phyloP scores from a whole-genome alignment of 1,140 invertebrate genomes.

The Rhizoglyphus robini region DNA sequence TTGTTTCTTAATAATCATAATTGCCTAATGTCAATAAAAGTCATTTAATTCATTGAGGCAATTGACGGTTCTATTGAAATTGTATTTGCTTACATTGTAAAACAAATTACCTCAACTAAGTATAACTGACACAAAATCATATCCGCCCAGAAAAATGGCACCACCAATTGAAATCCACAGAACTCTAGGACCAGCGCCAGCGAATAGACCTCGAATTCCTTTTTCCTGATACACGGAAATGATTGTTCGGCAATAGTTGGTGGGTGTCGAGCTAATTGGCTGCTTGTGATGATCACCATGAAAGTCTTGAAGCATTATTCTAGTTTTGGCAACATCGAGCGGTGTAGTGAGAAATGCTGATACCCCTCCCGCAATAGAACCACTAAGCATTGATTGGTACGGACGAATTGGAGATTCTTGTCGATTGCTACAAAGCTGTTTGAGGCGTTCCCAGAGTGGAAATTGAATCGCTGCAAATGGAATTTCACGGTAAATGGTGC shows the following conservation, averaged over 20 bases:
- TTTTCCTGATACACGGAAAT: not conserved
- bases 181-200: slow-evolving; percentile 66
- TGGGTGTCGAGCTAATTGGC: not conserved
- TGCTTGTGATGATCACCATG: too few relatives aligned
- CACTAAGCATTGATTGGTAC: slow-evolving; percentile 62
- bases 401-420: slow-evolving; percentile 29
- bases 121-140: too few relatives aligned
- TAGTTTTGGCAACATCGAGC: slow-evolving; percentile 88
- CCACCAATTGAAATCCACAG: slow-evolving; percentile 79
- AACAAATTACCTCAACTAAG: too few relatives aligned
- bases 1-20: too few relatives aligned
- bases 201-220: slow-evolving; percentile 40
- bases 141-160: slow-evolving; percentile 83
- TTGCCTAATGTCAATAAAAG: too few relatives aligned
- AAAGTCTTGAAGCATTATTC: slow-evolving; percentile 65
- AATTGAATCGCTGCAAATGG: slow-evolving; percentile 92
- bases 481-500: slow-evolving; percentile 76
- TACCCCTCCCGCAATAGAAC: slow-evolving; percentile 62
- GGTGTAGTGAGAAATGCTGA: slow-evolving; percentile 76
- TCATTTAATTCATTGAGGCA: too few relatives aligned
- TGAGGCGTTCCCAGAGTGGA: slow-evolving; percentile 84
- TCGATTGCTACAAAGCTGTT: slow-evolving; percentile 34
- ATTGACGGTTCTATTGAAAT: too few relatives aligned
- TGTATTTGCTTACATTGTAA: too few relatives aligned
- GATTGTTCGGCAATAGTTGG: not conserved